These are phyloP conservation scores for Phaetusa simplex DNA, from an alignment of 2,113 vertebrate species.

Conservation along the genomic window DNA sequence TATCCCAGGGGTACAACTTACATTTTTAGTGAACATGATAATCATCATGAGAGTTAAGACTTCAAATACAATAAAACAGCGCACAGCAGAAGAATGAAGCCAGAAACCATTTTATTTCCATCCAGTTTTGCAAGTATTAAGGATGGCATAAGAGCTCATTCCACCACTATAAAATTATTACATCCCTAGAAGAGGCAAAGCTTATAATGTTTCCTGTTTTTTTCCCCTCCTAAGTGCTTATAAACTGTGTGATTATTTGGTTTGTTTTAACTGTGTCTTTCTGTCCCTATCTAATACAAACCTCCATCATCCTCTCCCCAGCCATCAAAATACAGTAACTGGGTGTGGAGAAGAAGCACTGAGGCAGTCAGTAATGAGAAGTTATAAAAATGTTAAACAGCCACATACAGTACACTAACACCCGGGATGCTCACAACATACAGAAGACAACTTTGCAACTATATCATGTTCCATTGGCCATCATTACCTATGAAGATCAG, in stretches of 20 bases:
- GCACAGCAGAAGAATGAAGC: constrained; percentile 43
- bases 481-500: background rate
- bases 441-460: background rate
- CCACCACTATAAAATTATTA: background rate
- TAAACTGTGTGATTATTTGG: background rate
- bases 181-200: constrained; percentile 14
- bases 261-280: background rate
- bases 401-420: constrained; percentile 25
- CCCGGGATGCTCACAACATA: constrained; percentile 5
- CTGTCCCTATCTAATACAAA: background rate
- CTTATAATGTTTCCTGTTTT: background rate
- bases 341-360: background rate
- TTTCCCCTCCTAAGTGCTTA: background rate
- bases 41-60: background rate
- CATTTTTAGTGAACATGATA: constrained; percentile 1
- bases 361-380: background rate
- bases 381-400: background rate
- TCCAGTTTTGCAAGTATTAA: constrained; percentile 38
- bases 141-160: constrained; percentile 21
- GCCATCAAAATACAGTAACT: background rate
- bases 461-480: background rate
- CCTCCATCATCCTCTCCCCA: background rate
- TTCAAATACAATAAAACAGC: constrained; percentile 41
- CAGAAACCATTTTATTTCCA: constrained; percentile 56
- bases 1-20: background rate